These are phyloP conservation scores for Danionella dracula DNA, from an alignment of 2,797 vertebrate species.

Conservation along the genomic window DNA sequence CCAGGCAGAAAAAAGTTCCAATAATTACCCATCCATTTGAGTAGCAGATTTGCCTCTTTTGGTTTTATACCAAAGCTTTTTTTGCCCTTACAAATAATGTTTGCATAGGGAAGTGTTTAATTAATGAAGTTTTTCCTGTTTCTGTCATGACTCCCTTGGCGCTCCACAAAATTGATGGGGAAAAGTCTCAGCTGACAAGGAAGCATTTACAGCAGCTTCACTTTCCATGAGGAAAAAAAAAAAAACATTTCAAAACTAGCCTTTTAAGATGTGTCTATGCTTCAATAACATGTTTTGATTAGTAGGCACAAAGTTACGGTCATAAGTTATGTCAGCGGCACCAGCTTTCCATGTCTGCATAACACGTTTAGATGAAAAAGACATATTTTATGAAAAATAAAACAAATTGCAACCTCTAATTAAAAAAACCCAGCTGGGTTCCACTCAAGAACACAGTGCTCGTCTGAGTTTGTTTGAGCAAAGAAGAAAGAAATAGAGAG, in stretches of 20 bases:
- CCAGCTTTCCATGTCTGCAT: slow-evolving; percentile 23
- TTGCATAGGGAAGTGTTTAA: slow-evolving; percentile 55
- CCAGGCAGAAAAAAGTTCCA: slow-evolving; percentile 14
- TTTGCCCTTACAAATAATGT: slow-evolving; percentile 54
- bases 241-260: slow-evolving; percentile 47
- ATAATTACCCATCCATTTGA: no score
- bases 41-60: slow-evolving; percentile 13
- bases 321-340: slow-evolving; percentile 50
- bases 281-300: slow-evolving; percentile 38
- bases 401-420: slow-evolving; percentile 41
- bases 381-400: slow-evolving; percentile 7
- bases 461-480: slow-evolving; percentile 1
- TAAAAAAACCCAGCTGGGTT: slow-evolving; percentile 50
- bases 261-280: slow-evolving; percentile 33
- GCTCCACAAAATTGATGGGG: slow-evolving; percentile 41
- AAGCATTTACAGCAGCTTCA: slow-evolving; percentile 50
- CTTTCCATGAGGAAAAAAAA: slow-evolving; percentile 10
- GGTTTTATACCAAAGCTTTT: slow-evolving; percentile 45
- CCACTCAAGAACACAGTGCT: slow-evolving; percentile 25
- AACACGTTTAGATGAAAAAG: slow-evolving; percentile 16
- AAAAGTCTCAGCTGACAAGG: slow-evolving; percentile 50
- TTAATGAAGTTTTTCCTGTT: slow-evolving; percentile 53
- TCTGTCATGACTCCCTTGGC: slow-evolving; percentile 42
- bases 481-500: slow-evolving; percentile 8
- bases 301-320: slow-evolving; percentile 34